A percentile compares a stretch with the other conserved stretches of the same genome.
These are phyloP conservation scores for Thinocorus orbignyianus DNA, from an alignment of 2,113 vertebrate genomes.

Conservation along the genomic window DNA sequence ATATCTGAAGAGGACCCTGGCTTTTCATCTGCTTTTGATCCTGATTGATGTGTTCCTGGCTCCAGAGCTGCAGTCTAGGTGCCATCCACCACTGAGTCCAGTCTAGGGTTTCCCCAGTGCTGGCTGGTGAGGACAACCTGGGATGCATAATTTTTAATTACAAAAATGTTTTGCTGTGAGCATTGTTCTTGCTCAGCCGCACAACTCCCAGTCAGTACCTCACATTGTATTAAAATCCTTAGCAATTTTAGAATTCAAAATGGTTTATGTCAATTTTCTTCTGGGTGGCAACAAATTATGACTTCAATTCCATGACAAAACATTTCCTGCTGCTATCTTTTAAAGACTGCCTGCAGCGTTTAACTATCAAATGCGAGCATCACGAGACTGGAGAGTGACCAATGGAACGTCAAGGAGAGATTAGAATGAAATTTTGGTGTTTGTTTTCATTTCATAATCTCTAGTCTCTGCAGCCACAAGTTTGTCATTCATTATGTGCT, in stretches of 20 bases:
- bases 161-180: neutral
- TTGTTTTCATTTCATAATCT: slow-evolving; percentile 64
- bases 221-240: neutral
- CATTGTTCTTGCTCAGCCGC: neutral
- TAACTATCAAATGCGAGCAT: slow-evolving; percentile 57
- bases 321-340: slow-evolving; percentile 63
- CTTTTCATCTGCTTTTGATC: no score
- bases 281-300: slow-evolving; percentile 68
- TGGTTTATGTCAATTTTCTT: slow-evolving; percentile 54
- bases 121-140: no score
- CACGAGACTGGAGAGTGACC: slow-evolving; percentile 62
- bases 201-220: neutral
- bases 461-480: slow-evolving; percentile 32
- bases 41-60: no score
- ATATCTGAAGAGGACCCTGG: no score
- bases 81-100: no score
- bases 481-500: slow-evolving; percentile 58
- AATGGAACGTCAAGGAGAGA: slow-evolving; percentile 62
- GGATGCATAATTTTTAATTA: neutral
- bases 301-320: slow-evolving; percentile 61
- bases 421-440: slow-evolving; percentile 58
- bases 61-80: no score
- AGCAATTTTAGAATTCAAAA: slow-evolving; percentile 43
- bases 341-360: slow-evolving; percentile 62
- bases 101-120: no score